A percentile compares a stretch with the other conserved stretches of the same genome.
phyloP scores from a whole-genome alignment of 2,113 vertebrate genomes.

The Ophthalmolycus amberensis region DNA sequence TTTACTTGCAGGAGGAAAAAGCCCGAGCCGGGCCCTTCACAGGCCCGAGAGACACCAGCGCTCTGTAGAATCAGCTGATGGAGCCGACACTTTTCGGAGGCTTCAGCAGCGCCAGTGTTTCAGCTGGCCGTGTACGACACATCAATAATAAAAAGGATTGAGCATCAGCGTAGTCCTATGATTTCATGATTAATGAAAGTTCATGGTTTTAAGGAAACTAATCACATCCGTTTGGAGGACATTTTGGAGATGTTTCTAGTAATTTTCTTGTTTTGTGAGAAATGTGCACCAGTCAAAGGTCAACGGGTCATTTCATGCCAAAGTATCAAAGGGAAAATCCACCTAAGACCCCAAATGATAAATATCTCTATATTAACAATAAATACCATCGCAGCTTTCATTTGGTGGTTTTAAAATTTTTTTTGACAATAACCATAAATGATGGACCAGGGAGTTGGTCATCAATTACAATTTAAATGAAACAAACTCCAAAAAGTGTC shows the following conservation, averaged over 20 bases:
- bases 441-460: background rate
- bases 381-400: background rate
- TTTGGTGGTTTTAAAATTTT: no score
- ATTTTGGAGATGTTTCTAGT: slow-evolving; percentile 35
- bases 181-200: slow-evolving; percentile 12
- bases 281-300: slow-evolving; percentile 50
- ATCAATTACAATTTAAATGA: background rate
- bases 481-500: background rate
- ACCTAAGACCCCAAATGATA: background rate
- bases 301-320: slow-evolving; percentile 44
- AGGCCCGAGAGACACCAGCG: slow-evolving; percentile 78
- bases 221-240: slow-evolving; percentile 13
- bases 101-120: slow-evolving; percentile 49
- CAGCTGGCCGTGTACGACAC: slow-evolving; percentile 35
- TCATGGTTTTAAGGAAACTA: slow-evolving; percentile 11
- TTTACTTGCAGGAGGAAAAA: slow-evolving; percentile 78
- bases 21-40: slow-evolving; percentile 77
- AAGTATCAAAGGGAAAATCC: slow-evolving; percentile 16
- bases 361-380: background rate
- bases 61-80: slow-evolving; percentile 75
- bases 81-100: slow-evolving; percentile 57
- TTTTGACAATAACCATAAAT: no score
- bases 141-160: slow-evolving; percentile 23
- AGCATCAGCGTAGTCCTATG: background rate
- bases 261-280: slow-evolving; percentile 40